Base-by-base conservation (phyloP, 1,140 invertebrate genomes). In the Heliconius eleuchia region DNA sequence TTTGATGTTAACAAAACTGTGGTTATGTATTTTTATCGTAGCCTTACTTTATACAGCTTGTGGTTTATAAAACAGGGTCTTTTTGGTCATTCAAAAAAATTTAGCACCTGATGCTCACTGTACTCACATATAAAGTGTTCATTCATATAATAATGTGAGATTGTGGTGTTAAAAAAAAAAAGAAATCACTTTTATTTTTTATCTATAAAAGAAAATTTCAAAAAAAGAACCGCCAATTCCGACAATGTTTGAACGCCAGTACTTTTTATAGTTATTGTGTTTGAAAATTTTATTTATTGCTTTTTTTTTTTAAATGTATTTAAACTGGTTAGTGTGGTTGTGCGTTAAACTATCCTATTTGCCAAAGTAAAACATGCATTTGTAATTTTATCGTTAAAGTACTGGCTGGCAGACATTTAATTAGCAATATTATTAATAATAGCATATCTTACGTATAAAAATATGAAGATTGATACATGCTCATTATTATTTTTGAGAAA, bases 281-380 rank as follows among this genome's bases (percentile, higher is more conserved):
- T 89, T 86, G 60, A 78, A 87, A 89, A 89, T 85, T 85, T 83
- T 89, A 87, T 87, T 87, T 88, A 86, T 86, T 85, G 83, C 80
- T 84, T 87, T 46, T 88, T 83, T 88, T 34, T 89, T 83, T 52
- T 83, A 78, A 86, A 82, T 34, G 39, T 80, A 71, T 66, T 52
- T 55, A 75, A 78, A 74, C 34, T 50, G 82, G 81, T 87, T 83
- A 85, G 73, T 77, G 77, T 79, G 87, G 85, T 88, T 88, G 84
- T 87, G 84, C 78, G 83, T 84, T 82, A 52, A 77, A 73, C 73
- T 81, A 72, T 89, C 84, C 85, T 84, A 85, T 86, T 91, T 91
- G 91, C 92, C 92, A 94, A 94, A 94, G 92, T 87, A 81, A 85
- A 88, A 77, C 85, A 85, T 91, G 91, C 91, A 92, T 94, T 92